Conservation (phyloP, 2,888 invertebrate genomes). For the Netelia inedita region DNA sequence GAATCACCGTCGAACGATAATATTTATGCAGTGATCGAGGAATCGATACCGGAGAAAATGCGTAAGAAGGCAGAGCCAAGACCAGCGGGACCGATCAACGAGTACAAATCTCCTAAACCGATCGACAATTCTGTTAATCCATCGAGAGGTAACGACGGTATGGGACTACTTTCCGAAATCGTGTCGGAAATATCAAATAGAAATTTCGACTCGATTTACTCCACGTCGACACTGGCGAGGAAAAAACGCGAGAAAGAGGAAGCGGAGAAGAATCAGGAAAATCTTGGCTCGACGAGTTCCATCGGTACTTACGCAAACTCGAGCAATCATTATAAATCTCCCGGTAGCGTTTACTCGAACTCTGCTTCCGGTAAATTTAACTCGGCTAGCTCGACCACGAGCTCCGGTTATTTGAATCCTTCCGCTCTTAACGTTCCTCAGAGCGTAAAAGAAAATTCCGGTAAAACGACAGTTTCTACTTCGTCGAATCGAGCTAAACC, state of each 20-base stretch:
- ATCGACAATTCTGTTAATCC: conserved; percentile 84
- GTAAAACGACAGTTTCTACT: conserved; percentile 22
- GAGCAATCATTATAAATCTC: conserved; percentile 85
- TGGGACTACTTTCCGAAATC: conserved; percentile 94
- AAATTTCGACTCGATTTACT: conserved; percentile 95
- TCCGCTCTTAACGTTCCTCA: conserved; percentile 89
- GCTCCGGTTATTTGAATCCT: conserved; percentile 91
- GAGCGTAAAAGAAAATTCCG: conserved; percentile 76
- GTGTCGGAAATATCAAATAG: conserved; percentile 95
- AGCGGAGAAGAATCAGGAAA: conserved; percentile 75
- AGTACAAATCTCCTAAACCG: conserved; percentile 86
- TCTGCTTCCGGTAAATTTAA: conserved; percentile 86
- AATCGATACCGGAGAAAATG: conserved; percentile 87
- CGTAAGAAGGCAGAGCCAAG: conserved; percentile 75
- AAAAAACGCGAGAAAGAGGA: conserved; percentile 86
- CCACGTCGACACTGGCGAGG: conserved; percentile 90
- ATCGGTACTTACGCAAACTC: conserved; percentile 88
- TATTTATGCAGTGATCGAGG: conserved; percentile 95
- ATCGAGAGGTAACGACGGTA: conserved; percentile 86
- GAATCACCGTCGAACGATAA: conserved; percentile 89
- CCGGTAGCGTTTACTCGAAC: conserved; percentile 87
- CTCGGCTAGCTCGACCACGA: conserved; percentile 88
- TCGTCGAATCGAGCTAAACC: background rate
- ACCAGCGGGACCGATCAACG: conserved; percentile 79
- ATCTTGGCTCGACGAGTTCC: conserved; percentile 77